Percentiles rank a stretch among this genome's conserved stretches.
These are phyloP conservation scores for Alosa sapidissima DNA, from an alignment of 2,797 vertebrate genomes.

Conservation along the genomic window DNA sequence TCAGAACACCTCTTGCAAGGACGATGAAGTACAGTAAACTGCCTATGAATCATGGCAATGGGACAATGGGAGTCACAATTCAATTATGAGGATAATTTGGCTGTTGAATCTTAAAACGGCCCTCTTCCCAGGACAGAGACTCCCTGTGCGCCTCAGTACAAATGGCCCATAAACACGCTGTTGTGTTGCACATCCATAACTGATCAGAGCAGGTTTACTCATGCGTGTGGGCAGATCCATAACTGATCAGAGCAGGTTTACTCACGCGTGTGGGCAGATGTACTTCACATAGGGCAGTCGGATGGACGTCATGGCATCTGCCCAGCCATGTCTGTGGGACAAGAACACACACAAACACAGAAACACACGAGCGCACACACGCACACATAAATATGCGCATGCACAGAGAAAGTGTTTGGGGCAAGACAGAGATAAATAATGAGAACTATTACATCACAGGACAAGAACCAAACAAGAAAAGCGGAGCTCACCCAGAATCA, in stretches of 20 bases:
- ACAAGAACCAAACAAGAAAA: constrained; percentile 7
- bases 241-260: constrained; percentile 30
- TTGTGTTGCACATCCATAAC: not conserved
- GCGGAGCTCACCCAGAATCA: constrained; percentile 89
- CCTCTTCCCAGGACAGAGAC: not conserved
- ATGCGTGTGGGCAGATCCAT: constrained; percentile 83
- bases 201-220: constrained; percentile 60
- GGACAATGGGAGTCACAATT: not conserved
- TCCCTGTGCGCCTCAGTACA: not conserved
- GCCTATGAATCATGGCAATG: not conserved
- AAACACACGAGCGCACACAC: not conserved
- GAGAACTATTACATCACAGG: not conserved
- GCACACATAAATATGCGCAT: not conserved
- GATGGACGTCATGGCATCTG: constrained; percentile 83
- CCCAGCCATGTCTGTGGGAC: constrained; percentile 89
- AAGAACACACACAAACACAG: not conserved
- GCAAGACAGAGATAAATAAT: not conserved
- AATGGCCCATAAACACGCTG: not conserved
- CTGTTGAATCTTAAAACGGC: not conserved
- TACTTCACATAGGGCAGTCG: constrained; percentile 92
- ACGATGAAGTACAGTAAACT: not conserved
- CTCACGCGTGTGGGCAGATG: constrained; percentile 97
- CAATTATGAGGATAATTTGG: not conserved
- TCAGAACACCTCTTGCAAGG: not conserved
- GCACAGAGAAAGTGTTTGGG: not conserved